Evolutionary conservation across 2,888 invertebrate genomes (phyloP).

Genomic region (Erebia epiphron): DNA sequence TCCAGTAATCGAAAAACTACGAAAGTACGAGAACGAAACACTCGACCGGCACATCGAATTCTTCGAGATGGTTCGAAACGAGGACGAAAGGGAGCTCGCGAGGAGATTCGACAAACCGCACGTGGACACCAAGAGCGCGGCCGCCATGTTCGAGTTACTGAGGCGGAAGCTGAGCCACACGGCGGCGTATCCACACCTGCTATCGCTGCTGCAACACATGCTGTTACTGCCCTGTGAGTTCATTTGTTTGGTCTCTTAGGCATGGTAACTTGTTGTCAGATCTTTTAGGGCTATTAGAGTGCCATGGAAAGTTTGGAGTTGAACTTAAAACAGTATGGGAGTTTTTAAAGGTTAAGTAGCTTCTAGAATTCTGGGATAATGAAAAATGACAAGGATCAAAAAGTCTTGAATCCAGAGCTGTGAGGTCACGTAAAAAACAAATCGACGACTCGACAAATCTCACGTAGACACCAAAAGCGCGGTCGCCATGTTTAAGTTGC

Average conservation of each 20-base stretch:
- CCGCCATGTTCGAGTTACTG: slow-evolving; percentile 95
- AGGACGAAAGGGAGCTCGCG: slow-evolving; percentile 97
- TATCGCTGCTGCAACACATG: slow-evolving; percentile 95
- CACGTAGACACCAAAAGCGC: slow-evolving; percentile 98
- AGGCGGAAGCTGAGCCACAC: slow-evolving; percentile 95
- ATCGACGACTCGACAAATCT: slow-evolving; percentile 94
- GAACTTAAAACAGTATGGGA: no score
- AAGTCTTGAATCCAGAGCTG: no score
- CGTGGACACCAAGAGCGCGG: slow-evolving; percentile 96
- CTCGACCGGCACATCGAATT: slow-evolving; percentile 98
- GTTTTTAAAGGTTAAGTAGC: no score
- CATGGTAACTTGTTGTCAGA: no score
- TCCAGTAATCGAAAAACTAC: slow-evolving; percentile 93
- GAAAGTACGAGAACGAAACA: slow-evolving; percentile 96
- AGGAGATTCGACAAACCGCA: slow-evolving; percentile 95
- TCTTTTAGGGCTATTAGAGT: no score
- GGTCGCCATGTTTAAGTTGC: slow-evolving; percentile 94
- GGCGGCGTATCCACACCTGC: slow-evolving; percentile 95
- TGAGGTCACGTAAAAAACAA: no score
- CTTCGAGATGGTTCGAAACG: slow-evolving; percentile 98
- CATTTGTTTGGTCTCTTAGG: no score
- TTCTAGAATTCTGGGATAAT: no score
- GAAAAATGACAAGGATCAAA: no score
- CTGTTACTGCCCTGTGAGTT: slow-evolving; percentile 85
- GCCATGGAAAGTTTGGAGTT: no score